A percentile compares a stretch with the other conserved stretches of the same genome.
Conservation (phyloP, 2,888 invertebrate species). For the Tenodera sinensis region DNA sequence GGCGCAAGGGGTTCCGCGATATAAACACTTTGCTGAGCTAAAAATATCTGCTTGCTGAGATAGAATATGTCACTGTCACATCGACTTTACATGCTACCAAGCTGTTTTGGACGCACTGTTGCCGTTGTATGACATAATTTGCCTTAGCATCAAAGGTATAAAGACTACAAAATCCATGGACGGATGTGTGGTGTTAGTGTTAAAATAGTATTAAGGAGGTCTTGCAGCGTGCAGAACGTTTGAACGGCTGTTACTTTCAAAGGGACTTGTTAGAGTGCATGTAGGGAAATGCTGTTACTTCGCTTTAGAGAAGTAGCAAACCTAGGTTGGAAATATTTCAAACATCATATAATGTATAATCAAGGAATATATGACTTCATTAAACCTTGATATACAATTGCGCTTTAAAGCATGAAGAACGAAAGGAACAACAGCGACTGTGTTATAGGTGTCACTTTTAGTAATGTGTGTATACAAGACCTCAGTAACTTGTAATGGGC, state of each 20-base stretch:
- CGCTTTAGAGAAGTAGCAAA: too few relatives aligned
- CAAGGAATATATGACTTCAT: too few relatives aligned
- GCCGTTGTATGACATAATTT: background rate
- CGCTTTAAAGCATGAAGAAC: too few relatives aligned
- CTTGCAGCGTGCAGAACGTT: background rate
- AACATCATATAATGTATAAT: too few relatives aligned
- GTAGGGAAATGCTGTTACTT: too few relatives aligned
- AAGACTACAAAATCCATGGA: background rate
- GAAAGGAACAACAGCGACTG: too few relatives aligned
- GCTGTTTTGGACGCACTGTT: background rate
- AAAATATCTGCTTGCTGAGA: background rate
- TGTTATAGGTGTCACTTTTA: too few relatives aligned
- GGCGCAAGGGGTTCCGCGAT: background rate
- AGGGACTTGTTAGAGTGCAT: too few relatives aligned
- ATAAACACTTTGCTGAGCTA: background rate
- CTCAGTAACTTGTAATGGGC: too few relatives aligned
- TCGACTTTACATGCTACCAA: background rate
- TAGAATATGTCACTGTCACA: slow-evolving; percentile 3
- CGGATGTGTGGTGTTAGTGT: background rate
- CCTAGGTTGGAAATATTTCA: too few relatives aligned
- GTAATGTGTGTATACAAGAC: too few relatives aligned
- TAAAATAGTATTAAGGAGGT: background rate
- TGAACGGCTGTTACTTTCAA: background rate
- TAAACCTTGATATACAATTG: too few relatives aligned
- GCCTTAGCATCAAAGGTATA: background rate